phyloP scores from a whole-genome alignment of 2,797 vertebrate genomes.

The Molossus molossus region DNA sequence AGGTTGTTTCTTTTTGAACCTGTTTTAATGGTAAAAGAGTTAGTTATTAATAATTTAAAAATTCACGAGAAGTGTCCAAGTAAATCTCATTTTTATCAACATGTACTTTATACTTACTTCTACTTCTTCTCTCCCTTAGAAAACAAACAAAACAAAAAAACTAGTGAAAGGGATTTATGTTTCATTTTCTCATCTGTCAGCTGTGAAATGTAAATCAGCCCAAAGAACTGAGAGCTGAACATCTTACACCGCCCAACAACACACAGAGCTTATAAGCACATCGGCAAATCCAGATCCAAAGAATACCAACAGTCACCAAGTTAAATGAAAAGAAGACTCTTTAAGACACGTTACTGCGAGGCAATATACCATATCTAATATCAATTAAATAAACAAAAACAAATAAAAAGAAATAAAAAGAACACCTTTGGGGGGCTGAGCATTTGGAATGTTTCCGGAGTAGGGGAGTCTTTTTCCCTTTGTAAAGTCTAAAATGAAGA shows the following conservation, averaged over 20 bases:
- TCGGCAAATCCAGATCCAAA: slow-evolving; percentile 14
- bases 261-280: background rate
- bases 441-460: slow-evolving; percentile 99
- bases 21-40: slow-evolving; percentile 73
- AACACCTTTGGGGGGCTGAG: slow-evolving; percentile 99
- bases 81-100: slow-evolving; percentile 34
- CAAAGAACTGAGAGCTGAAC: slow-evolving; percentile 25
- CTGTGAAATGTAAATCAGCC: slow-evolving; percentile 14
- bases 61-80: background rate
- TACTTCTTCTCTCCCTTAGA: background rate
- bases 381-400: slow-evolving; percentile 86
- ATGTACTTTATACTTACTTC: background rate
- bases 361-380: slow-evolving; percentile 81
- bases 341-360: slow-evolving; percentile 75
- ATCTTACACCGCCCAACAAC: background rate
- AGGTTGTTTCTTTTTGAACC: slow-evolving; percentile 64
- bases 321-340: slow-evolving; percentile 78
- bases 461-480: slow-evolving; percentile 99
- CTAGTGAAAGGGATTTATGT: slow-evolving; percentile 9
- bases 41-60: slow-evolving; percentile 43
- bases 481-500: slow-evolving; percentile 99
- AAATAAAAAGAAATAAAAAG: slow-evolving; percentile 92
- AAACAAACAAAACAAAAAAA: background rate
- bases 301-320: slow-evolving; percentile 69
- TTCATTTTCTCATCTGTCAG: slow-evolving; percentile 39